Evolutionary conservation across 2,113 vertebrate genomes (phyloP).

Genomic region (Sclerurus mexicanus): DNA sequence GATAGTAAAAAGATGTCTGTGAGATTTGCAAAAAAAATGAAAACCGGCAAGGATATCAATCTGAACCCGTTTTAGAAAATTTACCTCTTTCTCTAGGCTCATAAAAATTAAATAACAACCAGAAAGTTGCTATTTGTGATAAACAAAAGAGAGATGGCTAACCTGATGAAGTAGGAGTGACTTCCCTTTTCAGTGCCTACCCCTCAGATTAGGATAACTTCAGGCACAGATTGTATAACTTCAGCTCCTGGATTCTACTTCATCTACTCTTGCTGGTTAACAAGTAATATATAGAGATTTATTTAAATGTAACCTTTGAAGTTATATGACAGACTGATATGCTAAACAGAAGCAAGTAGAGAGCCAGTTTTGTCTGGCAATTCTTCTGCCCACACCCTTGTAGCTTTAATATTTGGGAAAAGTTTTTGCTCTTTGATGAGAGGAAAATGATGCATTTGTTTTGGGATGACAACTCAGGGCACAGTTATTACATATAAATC

Average conservation of each 20-base stretch:
- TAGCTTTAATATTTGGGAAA: not conserved
- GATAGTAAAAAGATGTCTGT: not conserved
- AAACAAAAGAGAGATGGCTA: not conserved
- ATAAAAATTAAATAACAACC: not conserved
- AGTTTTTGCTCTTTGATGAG: conserved; percentile 20
- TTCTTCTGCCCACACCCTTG: not conserved
- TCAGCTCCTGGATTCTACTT: not conserved
- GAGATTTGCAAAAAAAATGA: not conserved
- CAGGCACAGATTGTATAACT: not conserved
- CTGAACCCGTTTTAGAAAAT: not conserved
- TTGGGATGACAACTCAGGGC: conserved; percentile 10
- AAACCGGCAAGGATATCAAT: not conserved
- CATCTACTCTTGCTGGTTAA: not conserved
- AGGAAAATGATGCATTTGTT: conserved; percentile 30
- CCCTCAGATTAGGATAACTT: not conserved
- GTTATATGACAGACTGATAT: not conserved
- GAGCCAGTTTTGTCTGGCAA: not conserved
- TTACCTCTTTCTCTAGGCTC: not conserved
- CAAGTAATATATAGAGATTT: not conserved
- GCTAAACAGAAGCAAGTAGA: not conserved
- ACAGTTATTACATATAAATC: conserved; percentile 39
- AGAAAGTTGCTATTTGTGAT: not conserved
- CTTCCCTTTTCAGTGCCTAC: not conserved
- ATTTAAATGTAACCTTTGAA: not conserved
- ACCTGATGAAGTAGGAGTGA: not conserved